These are phyloP conservation scores for Chloroceryle inda DNA, from an alignment of 2,797 vertebrate species.

Conservation along the genomic window DNA sequence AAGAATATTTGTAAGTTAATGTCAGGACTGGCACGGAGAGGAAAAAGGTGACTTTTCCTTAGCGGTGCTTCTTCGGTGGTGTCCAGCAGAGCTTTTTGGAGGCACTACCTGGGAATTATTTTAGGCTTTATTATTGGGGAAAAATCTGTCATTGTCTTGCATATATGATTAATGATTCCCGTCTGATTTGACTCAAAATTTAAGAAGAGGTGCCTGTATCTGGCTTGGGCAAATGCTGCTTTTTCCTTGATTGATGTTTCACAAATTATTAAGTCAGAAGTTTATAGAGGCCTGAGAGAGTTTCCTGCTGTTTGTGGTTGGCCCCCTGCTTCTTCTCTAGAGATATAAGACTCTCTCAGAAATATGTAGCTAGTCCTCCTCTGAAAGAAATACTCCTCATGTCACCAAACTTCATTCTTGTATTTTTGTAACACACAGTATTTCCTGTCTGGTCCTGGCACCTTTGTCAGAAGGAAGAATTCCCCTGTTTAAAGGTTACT, in stretches of 20 bases:
- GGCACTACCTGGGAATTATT: not conserved
- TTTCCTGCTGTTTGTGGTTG: not conserved
- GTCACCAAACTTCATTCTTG: not conserved
- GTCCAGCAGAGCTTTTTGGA: not conserved
- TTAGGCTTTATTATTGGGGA: not conserved
- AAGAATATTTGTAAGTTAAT: not conserved
- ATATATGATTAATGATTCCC: not conserved
- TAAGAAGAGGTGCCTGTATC: not conserved
- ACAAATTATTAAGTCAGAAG: not conserved
- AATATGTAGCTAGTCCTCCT: not conserved
- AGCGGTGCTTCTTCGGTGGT: not conserved
- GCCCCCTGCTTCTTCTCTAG: not conserved
- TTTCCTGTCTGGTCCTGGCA: not conserved
- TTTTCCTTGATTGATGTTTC: fast-evolving
- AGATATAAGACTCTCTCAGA: not conserved
- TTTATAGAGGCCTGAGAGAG: not conserved
- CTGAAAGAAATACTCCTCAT: not conserved
- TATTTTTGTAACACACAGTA: not conserved
- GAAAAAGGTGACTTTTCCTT: not conserved
- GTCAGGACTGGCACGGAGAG: not conserved
- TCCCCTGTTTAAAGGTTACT: not conserved
- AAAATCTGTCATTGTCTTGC: not conserved
- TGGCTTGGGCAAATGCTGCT: not conserved
- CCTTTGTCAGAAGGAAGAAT: not conserved
- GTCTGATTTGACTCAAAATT: not conserved